Evolutionary conservation across 2,113 vertebrate genomes (phyloP).

Genomic region (Sphaerodactylus townsendi): DNA sequence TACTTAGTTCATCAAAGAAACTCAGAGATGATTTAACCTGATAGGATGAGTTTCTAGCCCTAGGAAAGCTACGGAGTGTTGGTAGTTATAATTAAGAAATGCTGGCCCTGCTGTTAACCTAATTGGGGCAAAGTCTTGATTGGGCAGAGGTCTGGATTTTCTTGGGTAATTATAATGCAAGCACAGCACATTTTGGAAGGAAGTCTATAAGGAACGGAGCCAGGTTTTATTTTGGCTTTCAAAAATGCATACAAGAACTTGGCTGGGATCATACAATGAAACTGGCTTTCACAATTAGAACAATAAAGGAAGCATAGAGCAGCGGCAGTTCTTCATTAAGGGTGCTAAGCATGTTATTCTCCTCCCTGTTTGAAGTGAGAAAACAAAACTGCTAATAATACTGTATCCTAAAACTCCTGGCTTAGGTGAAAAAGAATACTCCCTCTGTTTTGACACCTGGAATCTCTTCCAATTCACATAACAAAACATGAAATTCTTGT

Average conservation of each 20-base stretch:
- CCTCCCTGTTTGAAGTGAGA: neutral
- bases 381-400: neutral
- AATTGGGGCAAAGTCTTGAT: conserved; percentile 51
- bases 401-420: neutral
- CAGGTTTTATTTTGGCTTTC: neutral
- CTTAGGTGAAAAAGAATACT: neutral
- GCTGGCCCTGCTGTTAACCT: conserved; percentile 50
- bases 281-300: neutral
- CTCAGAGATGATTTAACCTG: conserved; percentile 28
- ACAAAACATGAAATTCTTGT: too few relatives aligned
- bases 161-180: conserved; percentile 28
- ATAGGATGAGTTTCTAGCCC: conserved; percentile 43
- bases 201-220: conserved; percentile 11
- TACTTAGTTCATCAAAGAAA: neutral
- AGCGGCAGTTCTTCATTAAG: neutral
- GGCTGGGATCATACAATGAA: neutral
- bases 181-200: conserved; percentile 30
- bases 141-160: conserved; percentile 43
- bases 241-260: neutral
- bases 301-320: neutral
- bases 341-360: neutral
- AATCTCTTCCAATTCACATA: too few relatives aligned
- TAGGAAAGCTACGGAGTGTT: conserved; percentile 52
- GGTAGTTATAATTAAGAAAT: conserved; percentile 60
- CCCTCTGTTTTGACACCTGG: too few relatives aligned